phyloP scores from a whole-genome alignment of 2,888 invertebrate genomes.

The Nomada ruficornis region DNA sequence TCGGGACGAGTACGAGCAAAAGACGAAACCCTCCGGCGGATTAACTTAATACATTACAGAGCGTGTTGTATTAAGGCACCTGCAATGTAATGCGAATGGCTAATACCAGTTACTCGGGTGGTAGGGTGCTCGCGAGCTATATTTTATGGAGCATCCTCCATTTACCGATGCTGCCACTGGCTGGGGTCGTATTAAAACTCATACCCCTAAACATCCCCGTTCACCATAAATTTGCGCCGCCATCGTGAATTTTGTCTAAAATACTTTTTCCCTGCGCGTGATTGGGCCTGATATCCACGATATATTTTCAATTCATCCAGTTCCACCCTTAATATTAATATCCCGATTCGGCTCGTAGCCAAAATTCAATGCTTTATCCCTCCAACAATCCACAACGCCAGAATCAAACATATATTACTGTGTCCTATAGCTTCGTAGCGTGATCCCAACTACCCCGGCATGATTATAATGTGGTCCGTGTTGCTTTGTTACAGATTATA shows the following conservation, averaged over 20 bases:
- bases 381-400: not conserved
- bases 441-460: constrained; percentile 1
- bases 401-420: constrained; percentile 22
- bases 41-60: constrained; percentile 43
- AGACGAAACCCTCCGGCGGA: constrained; percentile 38
- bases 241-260: constrained; percentile 32
- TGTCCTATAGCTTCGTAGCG: not conserved
- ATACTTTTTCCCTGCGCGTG: constrained; percentile 25
- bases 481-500: not conserved
- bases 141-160: constrained; percentile 52
- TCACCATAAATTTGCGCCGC: constrained; percentile 34
- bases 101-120: constrained; percentile 28
- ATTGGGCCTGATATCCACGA: not conserved
- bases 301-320: constrained; percentile 35
- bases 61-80: constrained; percentile 29
- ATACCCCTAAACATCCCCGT: constrained; percentile 13
- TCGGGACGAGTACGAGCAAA: constrained; percentile 39
- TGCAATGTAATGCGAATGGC: constrained; percentile 37
- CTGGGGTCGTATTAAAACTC: constrained; percentile 21
- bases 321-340: constrained; percentile 41
- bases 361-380: constrained; percentile 38
- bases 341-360: constrained; percentile 28
- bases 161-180: constrained; percentile 42
- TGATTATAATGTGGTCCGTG: not conserved
- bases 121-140: constrained; percentile 3